Base-by-base conservation (phyloP, 2,113 vertebrate species). In the Cryptotis parvus region DNA sequence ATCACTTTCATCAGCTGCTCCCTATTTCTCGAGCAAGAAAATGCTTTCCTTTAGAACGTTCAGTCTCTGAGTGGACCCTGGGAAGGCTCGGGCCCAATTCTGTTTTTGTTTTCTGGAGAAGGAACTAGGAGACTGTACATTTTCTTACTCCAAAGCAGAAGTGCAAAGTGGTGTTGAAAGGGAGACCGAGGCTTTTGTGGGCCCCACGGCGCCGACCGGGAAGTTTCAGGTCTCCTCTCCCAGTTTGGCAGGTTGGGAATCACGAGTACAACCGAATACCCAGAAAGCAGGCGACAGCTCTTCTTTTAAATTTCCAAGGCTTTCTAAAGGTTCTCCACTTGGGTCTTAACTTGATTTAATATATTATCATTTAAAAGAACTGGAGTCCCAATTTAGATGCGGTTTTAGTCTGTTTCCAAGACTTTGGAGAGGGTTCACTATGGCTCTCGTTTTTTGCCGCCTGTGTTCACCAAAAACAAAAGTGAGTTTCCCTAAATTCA, bases 381-480 rank as follows among this genome's bases (percentile, higher is more conserved):
- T 2, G 2, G 82, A 74, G 33, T 69, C 61, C 4, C 85, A 33
- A 65, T 35, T 52, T 49, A 18, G 22, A 80, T 76, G 83, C 84
- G 29, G 16, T 37, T 90, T 66, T 79, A 78, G 15, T 26, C 12
- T 49, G 5, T 52, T 77, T 79, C 41, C 45, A 74, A 92, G 65
- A n/a, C 15, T 83, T 90, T 24, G 22, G 49, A 49, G 27, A 88
- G 55, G 39, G 18, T 81, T 68, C 74, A 70, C 41, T 8, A 72
- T 66, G 43, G 31, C 41, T 31, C 72, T 88, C 5, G 0, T 43
- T 41, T 92, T 82, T 84, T 31, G 43, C 35, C 55, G 81, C 39
- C 41, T 75, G 12, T 9, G 70, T 29, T 75, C 20, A 52, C 73
- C 41, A 16, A 18, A 84, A 77, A 94, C 93, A 92, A 94, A 96